Base-by-base conservation (phyloP, 2,797 vertebrate species). In the Vultur gryphus region DNA sequence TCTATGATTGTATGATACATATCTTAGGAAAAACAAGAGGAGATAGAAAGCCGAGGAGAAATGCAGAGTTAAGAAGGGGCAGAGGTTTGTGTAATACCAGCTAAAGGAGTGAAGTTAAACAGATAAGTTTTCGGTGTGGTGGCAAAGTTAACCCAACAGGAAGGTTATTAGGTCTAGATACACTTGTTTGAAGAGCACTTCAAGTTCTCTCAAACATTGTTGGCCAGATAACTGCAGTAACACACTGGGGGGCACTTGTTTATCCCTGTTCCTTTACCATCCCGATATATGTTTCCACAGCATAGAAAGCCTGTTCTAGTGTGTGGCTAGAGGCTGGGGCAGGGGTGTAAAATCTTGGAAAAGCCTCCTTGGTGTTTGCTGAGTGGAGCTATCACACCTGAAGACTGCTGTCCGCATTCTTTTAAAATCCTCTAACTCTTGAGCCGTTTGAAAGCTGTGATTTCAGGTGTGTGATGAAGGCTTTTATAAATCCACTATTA, bases 281-380 rank as follows among this genome's bases (percentile, higher is more conserved):
- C 52, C 24, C 0, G 1, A 2, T 44, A 2, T 0, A 2, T n/a
- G 11, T 59, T 87, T 77, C 59, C 49, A 54, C 33, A 65, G 37
- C 39, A 41, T 0, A 62, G 73, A 51, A 90, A 52, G 18, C 24
- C 14, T 33, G 14, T 70, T 81, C 39, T 25, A 35, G 35, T n/a
- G 21, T 33, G 26, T 48, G 33, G 18, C 11, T 46, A 29, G 52
- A 78, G 85, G 46, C 46, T 48, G 75, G 93, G 44, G 31, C 33
- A 73, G 46, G 19, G 7, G 2, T 65, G 8, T 64, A 75, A 79
- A 54, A 82, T 16, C 58, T 76, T 65, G 39, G 73, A 72, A 72
- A 67, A 62, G 28, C 16, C 21, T 86, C 31, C 23, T 65, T 19
- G 6, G 33, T 62, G 46, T 78, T 89, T 72, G 70, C 33, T 79